These are phyloP conservation scores for Apocrypta bakeri DNA, from an alignment of 1,140 invertebrate species.

Conservation along the genomic window DNA sequence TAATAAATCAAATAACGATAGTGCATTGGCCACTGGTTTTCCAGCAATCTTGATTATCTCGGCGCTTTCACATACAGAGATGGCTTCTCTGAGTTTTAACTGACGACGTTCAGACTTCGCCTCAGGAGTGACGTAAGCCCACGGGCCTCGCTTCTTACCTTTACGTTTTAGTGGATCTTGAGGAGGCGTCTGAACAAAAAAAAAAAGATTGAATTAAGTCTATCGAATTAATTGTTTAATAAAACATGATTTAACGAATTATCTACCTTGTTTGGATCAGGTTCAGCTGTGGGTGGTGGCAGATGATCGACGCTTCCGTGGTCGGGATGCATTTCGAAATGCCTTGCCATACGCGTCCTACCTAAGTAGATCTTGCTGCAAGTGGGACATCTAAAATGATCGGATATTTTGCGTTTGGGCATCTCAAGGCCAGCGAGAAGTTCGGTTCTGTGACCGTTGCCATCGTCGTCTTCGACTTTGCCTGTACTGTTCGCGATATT, in stretches of 20 bases:
- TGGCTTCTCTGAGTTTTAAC: conserved; percentile 75
- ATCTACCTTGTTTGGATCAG: conserved; percentile 60
- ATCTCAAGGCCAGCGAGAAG: conserved; percentile 67
- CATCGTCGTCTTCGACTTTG: conserved; percentile 65
- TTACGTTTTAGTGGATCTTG: conserved; percentile 68
- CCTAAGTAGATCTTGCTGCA: conserved; percentile 78
- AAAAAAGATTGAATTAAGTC: background rate
- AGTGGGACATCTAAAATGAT: conserved; percentile 76
- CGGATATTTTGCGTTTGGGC: conserved; percentile 75
- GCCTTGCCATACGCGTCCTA: conserved; percentile 75
- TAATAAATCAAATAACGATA: conserved; percentile 67
- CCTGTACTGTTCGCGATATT: conserved; percentile 61
- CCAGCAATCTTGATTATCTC: conserved; percentile 70
- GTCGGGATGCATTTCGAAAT: conserved; percentile 79
- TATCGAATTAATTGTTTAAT: background rate
- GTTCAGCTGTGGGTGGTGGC: conserved; percentile 64
- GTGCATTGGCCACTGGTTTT: conserved; percentile 68
- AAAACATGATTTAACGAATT: background rate
- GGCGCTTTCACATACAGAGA: conserved; percentile 65
- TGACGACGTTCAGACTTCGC: conserved; percentile 72
- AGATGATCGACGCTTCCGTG: conserved; percentile 76
- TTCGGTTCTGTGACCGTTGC: conserved; percentile 64
- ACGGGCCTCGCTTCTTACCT: conserved; percentile 70
- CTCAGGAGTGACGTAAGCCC: conserved; percentile 71
- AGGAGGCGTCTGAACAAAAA: conserved; percentile 43